These are phyloP conservation scores for Lamellibrachia columna DNA, from an alignment of 2,888 invertebrate species.

Conservation along the genomic window DNA sequence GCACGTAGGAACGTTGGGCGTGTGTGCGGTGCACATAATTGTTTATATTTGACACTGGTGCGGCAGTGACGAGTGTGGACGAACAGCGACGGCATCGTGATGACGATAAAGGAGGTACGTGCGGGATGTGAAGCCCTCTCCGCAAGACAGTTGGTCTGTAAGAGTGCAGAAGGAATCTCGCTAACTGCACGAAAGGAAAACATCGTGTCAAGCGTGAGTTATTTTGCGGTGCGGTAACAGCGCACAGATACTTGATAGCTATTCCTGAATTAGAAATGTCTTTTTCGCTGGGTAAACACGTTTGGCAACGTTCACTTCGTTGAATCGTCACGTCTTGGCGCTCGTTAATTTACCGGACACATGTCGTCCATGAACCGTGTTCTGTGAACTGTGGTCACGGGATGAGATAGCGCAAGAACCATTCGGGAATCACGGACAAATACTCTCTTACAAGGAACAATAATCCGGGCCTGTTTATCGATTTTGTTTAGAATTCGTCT, in stretches of 20 bases:
- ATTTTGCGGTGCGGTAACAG: neutral
- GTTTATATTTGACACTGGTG: neutral
- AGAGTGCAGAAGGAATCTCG: neutral
- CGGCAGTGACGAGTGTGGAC: neutral
- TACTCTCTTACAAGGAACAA: neutral
- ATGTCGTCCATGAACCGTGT: neutral
- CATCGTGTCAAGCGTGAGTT: neutral
- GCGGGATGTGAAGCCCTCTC: neutral
- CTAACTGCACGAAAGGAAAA: neutral
- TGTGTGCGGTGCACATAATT: neutral
- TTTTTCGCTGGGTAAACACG: neutral
- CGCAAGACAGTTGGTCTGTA: neutral
- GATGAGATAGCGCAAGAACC: neutral
- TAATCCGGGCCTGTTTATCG: neutral
- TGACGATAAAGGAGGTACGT: neutral
- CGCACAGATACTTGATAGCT: neutral
- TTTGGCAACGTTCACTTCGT: neutral
- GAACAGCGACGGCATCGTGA: neutral
- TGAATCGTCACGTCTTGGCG: neutral
- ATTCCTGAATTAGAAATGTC: neutral
- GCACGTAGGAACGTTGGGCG: neutral
- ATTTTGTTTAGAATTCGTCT: neutral
- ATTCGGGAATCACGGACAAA: neutral
- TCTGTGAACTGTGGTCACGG: neutral
- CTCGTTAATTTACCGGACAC: neutral